These are phyloP conservation scores for Gambusia holbrooki DNA, from an alignment of 2,113 vertebrate genomes.

Conservation along the genomic window DNA sequence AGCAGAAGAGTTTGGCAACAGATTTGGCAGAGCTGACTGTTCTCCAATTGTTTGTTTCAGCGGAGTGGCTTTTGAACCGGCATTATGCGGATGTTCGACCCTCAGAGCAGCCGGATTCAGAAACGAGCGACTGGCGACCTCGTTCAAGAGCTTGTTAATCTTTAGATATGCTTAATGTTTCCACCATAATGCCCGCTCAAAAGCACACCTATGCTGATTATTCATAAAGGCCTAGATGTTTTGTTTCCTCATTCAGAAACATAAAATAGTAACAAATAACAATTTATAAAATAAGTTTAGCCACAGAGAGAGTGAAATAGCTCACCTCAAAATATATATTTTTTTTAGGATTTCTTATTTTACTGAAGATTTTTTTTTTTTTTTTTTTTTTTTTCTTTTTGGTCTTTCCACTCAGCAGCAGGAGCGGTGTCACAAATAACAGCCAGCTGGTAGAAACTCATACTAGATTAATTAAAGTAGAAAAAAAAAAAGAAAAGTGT, in stretches of 20 bases:
- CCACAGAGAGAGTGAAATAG: constrained; percentile 38
- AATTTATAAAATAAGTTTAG: constrained; percentile 72
- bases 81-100: constrained; percentile 21
- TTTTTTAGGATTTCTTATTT: constrained; percentile 15
- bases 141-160: constrained; percentile 74
- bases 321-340: constrained; percentile 19
- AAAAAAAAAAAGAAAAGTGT: constrained; percentile 67
- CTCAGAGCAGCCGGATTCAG: constrained; percentile 6
- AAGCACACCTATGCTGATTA: constrained; percentile 36
- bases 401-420: constrained; percentile 73
- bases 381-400: constrained; percentile 3
- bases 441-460: constrained; percentile 65
- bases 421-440: constrained; percentile 55
- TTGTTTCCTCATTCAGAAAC: constrained; percentile 57
- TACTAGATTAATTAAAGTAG: constrained; percentile 18
- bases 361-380: not conserved
- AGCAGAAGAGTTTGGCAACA: constrained; percentile 79
- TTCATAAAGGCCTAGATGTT: constrained; percentile 61
- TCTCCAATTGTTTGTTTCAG: constrained; percentile 40
- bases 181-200: constrained; percentile 65
- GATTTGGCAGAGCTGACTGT: constrained; percentile 68
- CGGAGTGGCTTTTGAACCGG: constrained; percentile 33
- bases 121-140: constrained; percentile 18
- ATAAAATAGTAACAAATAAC: constrained; percentile 75
- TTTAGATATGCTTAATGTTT: constrained; percentile 80